Conservation (phyloP, 2,113 vertebrate genomes). For the Hemibagrus wyckioides region DNA sequence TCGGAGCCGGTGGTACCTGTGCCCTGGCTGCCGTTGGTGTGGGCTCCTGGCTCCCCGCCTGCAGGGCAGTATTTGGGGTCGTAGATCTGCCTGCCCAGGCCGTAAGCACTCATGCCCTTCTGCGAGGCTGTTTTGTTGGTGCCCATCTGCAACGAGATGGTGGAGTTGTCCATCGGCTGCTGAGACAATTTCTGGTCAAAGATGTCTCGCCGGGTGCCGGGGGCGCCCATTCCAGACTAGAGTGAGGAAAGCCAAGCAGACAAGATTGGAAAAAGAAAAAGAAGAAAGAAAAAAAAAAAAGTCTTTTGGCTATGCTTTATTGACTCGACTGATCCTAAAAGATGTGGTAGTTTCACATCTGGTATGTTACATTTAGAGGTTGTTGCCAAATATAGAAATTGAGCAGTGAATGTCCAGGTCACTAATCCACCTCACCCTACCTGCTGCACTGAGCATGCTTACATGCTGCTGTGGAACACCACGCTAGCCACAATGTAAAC, state of each 20-base stretch:
- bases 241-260: not conserved
- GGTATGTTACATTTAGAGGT: not conserved
- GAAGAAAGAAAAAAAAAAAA: too few species aligned
- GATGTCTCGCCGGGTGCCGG: conserved; percentile 86
- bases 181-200: conserved; percentile 83
- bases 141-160: conserved; percentile 89
- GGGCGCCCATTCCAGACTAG: conserved; percentile 85
- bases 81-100: conserved; percentile 88
- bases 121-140: conserved; percentile 90
- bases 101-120: conserved; percentile 88
- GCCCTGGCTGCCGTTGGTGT: conserved; percentile 83
- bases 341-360: not conserved
- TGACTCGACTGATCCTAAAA: not conserved
- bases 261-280: not conserved
- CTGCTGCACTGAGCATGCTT: not conserved
- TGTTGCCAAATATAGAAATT: not conserved
- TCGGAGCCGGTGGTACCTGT: conserved; percentile 84
- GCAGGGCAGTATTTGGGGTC: conserved; percentile 87
- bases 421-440: not conserved
- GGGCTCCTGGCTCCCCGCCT: conserved; percentile 77
- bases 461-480: not conserved
- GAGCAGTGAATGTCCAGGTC: too few species aligned
- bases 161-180: conserved; percentile 83
- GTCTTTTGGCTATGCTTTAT: not conserved
- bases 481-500: not conserved